These are phyloP conservation scores for Tribolium castaneum DNA, from an alignment of 1,140 invertebrate species.

Conservation along the genomic window DNA sequence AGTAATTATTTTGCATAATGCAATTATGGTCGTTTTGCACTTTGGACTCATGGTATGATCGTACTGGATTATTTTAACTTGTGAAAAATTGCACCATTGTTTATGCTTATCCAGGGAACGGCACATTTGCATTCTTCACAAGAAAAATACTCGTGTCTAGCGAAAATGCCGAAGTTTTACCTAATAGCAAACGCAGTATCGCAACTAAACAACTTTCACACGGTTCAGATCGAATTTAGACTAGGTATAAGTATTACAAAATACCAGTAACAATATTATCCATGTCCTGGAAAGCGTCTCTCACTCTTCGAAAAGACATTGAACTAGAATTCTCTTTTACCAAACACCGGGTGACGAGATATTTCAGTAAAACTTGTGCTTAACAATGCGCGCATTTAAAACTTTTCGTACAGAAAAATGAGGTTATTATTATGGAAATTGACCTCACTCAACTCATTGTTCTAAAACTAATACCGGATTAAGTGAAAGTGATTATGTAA, in stretches of 20 bases:
- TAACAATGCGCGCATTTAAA: background rate
- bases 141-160: too few relatives aligned
- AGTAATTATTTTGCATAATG: slow-evolving; percentile 4
- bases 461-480: background rate
- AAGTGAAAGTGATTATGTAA: background rate
- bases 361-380: background rate
- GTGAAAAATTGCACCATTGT: background rate
- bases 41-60: slow-evolving; percentile 27
- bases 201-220: background rate
- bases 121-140: background rate
- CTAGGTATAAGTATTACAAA: background rate
- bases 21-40: background rate
- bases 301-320: background rate
- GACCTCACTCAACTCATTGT: background rate
- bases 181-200: background rate
- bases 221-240: background rate
- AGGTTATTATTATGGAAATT: background rate
- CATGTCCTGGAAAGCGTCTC: background rate
- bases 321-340: background rate
- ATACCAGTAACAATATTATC: background rate
- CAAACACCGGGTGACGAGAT: background rate
- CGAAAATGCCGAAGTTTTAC: background rate
- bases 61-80: slow-evolving; percentile 1
- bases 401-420: background rate
- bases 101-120: background rate